Conservation (phyloP, 2,888 invertebrate species). For the Oligia latruncula region DNA sequence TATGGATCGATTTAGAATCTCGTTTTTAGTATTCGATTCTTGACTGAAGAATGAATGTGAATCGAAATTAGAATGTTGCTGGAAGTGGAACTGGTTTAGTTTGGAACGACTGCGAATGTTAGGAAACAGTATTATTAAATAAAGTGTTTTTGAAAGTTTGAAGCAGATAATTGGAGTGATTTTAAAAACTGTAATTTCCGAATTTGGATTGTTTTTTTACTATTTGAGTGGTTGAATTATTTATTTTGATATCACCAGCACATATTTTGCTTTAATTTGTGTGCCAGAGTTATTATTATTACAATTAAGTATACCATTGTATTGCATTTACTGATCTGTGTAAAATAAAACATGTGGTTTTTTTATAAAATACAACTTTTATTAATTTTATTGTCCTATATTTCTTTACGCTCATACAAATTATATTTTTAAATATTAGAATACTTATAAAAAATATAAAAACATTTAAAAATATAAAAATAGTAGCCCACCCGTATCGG, state of each 20-base stretch:
- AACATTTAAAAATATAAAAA: too few species aligned
- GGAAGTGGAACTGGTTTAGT: conserved; percentile 6
- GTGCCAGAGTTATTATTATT: conserved; percentile 5
- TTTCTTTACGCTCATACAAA: too few species aligned
- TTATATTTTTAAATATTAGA: too few species aligned
- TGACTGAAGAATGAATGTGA: conserved; percentile 33
- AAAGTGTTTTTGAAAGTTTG: conserved; percentile 14
- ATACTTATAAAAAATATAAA: too few species aligned
- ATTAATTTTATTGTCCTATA: too few species aligned
- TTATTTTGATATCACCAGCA: not conserved
- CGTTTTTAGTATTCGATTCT: conserved; percentile 32
- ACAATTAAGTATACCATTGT: conserved; percentile 13
- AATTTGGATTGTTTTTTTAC: not conserved
- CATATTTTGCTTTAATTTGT: not conserved
- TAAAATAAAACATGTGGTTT: conserved; percentile 4
- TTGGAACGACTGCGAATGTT: conserved; percentile 8
- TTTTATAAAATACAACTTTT: not conserved
- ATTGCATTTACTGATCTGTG: conserved; percentile 43
- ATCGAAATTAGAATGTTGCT: conserved; percentile 29
- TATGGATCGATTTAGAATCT: conserved; percentile 28
- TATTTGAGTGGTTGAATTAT: not conserved
- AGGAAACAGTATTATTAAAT: conserved; percentile 34
- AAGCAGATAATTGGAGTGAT: not conserved
- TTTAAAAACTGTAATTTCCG: not conserved
- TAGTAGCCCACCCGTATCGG: too few species aligned